Conservation (phyloP, 2,113 vertebrate species). For the Charina bottae region DNA sequence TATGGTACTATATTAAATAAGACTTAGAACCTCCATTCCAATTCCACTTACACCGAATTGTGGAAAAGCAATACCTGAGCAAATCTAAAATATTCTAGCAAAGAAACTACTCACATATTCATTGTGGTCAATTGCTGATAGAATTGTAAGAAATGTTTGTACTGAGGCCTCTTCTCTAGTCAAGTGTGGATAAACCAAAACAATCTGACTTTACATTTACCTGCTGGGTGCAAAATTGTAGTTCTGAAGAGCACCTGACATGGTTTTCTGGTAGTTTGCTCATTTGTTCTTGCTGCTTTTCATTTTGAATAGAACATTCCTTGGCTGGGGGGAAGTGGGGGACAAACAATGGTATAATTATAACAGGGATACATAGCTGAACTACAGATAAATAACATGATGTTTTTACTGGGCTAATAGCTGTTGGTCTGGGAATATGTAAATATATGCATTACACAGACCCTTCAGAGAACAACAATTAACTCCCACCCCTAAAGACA, state of each 20-base stretch:
- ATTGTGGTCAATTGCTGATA: not conserved
- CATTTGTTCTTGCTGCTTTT: not conserved
- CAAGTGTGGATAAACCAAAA: not conserved
- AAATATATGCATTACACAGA: not conserved
- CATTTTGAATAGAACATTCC: not conserved
- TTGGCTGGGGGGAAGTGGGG: conserved; percentile 43
- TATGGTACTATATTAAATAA: not conserved
- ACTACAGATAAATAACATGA: not conserved
- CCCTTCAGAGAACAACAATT: not conserved
- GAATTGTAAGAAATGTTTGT: not conserved
- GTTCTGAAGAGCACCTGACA: not conserved
- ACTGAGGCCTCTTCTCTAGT: too few species aligned
- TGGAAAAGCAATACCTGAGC: not conserved
- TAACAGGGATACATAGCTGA: not conserved
- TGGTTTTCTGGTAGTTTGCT: not conserved
- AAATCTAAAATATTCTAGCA: not conserved
- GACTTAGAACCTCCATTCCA: not conserved
- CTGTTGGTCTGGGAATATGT: not conserved
- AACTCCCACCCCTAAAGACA: not conserved
- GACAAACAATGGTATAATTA: not conserved
- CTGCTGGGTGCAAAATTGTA: conserved; percentile 48
- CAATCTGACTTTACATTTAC: conserved; percentile 49
- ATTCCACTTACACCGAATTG: not conserved
- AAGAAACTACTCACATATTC: not conserved
- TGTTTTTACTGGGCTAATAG: not conserved